Base-by-base conservation (phyloP, 2,888 invertebrate species). In the Himalopsyche japonica region DNA sequence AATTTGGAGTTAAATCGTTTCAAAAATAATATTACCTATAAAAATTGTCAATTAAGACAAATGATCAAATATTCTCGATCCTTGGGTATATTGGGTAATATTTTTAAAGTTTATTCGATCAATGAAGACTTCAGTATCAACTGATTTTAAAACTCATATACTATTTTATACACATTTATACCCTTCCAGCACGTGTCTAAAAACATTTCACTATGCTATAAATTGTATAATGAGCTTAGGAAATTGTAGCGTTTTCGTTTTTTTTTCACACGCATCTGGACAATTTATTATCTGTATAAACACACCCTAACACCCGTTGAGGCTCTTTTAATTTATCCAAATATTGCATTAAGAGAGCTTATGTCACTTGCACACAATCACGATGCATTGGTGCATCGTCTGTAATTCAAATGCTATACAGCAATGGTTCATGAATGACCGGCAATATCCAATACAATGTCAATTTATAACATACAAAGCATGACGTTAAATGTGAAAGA, bases 261-360 rank as follows among this genome's bases (percentile, higher is more conserved):
- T 85, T n/a, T 86, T 87, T 82, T 86, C 87, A 81, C 86, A 83
- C 86, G 84, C 85, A 78, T 81, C 83, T 32, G 82, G 77, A 83
- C 86, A 84, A 84, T 87, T 85, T 82, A 87, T 87, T 87, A 86
- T 87, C 86, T 82, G 79, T 85, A 70, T 77, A 84, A 49, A 49
- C 82, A 80, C 81, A 83, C 84, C 86, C 80, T 80, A 77, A 48
- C 43, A 43, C 81, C 85, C 79, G 32, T 79, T 20, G 70, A 78
- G 70, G 70, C 78, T 81, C 84, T 86, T 84, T 87, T 87, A 87
- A 87, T 87, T 87, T 86, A 86, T 87, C 87, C 86, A 86, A 87
- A 87, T 87, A 87, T 87, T 87, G 87, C 87, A 86, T 87, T 87
- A 87, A 83, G 57, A 70, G 79, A 84, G 85, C 86, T 87, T 86